Percentiles rank a stretch among this genome's conserved stretches.
Conservation (phyloP, 2,888 invertebrate genomes). For the Rhagonycha lutea region DNA sequence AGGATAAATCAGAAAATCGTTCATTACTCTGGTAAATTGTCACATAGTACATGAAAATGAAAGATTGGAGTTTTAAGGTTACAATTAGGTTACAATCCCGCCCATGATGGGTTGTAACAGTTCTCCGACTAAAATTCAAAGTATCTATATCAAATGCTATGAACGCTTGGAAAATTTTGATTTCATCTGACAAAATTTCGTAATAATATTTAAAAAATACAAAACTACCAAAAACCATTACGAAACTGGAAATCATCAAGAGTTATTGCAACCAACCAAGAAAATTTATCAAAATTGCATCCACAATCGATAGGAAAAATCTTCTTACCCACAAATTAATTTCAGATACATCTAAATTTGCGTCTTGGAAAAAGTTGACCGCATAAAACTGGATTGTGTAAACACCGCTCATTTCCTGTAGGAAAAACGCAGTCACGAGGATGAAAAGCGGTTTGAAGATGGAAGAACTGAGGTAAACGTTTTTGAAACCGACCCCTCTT, state of each 20-base stretch:
- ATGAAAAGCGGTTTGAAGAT: conserved; percentile 71
- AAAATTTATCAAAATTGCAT: conserved; percentile 67
- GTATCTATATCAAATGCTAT: conserved; percentile 70
- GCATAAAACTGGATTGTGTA: conserved; percentile 75
- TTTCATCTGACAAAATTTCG: conserved; percentile 42
- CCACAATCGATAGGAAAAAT: conserved; percentile 68
- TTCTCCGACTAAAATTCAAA: conserved; percentile 78
- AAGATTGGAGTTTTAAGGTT: conserved; percentile 68
- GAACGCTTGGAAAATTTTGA: conserved; percentile 50
- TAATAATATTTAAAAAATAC: conserved; percentile 52
- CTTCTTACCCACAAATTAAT: conserved; percentile 71
- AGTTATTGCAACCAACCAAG: conserved; percentile 66
- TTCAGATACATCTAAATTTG: conserved; percentile 65
- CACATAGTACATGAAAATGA: conserved; percentile 72
- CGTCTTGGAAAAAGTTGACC: conserved; percentile 70
- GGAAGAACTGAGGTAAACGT: conserved; percentile 56
- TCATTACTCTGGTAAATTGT: conserved; percentile 71
- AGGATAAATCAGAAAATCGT: conserved; percentile 49
- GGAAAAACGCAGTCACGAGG: conserved; percentile 67
- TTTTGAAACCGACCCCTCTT: conserved; percentile 39
- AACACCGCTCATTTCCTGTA: conserved; percentile 75
- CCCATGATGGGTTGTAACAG: conserved; percentile 72
- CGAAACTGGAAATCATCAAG: conserved; percentile 66
- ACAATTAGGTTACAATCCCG: conserved; percentile 71
- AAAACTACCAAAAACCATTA: conserved; percentile 59